Conservation (phyloP, 2,797 vertebrate species). For the Lagorchestes hirsutus region DNA sequence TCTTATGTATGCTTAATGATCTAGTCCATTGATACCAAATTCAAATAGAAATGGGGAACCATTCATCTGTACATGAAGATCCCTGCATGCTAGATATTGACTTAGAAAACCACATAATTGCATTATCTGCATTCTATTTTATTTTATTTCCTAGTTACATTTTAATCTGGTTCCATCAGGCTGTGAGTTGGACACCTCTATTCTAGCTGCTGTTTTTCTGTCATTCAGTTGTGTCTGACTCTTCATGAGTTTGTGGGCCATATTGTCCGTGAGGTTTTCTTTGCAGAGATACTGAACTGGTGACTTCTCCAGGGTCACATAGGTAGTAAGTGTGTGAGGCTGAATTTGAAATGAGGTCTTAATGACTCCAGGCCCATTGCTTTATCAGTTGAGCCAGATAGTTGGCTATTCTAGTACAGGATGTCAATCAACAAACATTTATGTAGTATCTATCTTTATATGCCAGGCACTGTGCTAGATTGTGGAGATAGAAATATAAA, state of each 20-base stretch:
- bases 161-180: neutral
- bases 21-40: neutral
- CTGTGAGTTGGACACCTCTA: neutral
- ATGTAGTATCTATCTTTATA: neutral
- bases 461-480: neutral
- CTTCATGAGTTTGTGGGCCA: neutral
- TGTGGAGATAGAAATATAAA: neutral
- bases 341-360: too few species aligned
- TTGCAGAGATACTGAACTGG: too few species aligned
- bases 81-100: neutral
- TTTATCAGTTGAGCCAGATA: neutral
- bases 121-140: neutral
- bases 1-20: neutral
- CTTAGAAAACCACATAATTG: neutral
- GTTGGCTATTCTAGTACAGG: neutral
- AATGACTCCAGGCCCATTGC: too few species aligned
- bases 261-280: neutral
- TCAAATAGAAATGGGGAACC: neutral
- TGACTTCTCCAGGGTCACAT: neutral
- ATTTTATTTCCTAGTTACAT: neutral
- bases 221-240: neutral
- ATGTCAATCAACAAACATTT: neutral
- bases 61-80: neutral
- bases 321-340: too few species aligned
- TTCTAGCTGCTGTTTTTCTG: neutral